Evolutionary conservation across 2,888 invertebrate genomes (phyloP), one percentile per base, ranked within the genome.

Genomic region (Cryptocheilus praepositus): DNA sequence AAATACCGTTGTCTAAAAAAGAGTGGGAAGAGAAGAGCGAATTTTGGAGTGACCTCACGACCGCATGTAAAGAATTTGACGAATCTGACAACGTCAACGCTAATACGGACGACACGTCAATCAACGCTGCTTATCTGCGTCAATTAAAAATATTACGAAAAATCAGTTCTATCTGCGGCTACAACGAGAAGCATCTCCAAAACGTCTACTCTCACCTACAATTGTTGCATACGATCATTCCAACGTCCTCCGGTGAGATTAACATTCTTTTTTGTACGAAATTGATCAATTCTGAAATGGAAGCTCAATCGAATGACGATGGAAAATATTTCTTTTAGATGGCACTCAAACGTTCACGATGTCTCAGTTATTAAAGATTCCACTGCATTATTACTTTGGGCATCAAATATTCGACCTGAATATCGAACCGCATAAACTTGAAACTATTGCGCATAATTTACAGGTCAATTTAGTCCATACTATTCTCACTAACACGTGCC

Each of bases 401-500:
- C 76, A 85, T 72, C 86, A 86, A 67, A 91, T 95, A 68, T 94
- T 94, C 80, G 91, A 93, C 67, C 91, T 92, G 77, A 91, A 93
- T 66, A 89, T 93, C 61, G 92, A 93, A 3, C 93, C 94, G 0
- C 89, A 92, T 1, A 91, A 92, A 80, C 91, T 95, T 64, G 95
- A 95, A 83, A 89, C 91, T 0, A 91, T 93, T 79, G 94, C 94
- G 68, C 91, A 91, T 43, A 92, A 92, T 76, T 86, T 95, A 18
- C 93, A 94, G 83, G 91, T 95, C 0, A 94, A 95, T 90, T 90
- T 95, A 61, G 92, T 94, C 57, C 94, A 95, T 77, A 93, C 94
- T 76, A 91, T 95, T 13, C 92, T 94, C 2, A 88, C 93, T 2
- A 94, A 93, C 86, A 93, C 93, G 81, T 94, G 94, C 75, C 94